These are phyloP conservation scores for Saccopteryx leptura DNA, from an alignment of 2,113 vertebrate genomes.

Conservation along the genomic window DNA sequence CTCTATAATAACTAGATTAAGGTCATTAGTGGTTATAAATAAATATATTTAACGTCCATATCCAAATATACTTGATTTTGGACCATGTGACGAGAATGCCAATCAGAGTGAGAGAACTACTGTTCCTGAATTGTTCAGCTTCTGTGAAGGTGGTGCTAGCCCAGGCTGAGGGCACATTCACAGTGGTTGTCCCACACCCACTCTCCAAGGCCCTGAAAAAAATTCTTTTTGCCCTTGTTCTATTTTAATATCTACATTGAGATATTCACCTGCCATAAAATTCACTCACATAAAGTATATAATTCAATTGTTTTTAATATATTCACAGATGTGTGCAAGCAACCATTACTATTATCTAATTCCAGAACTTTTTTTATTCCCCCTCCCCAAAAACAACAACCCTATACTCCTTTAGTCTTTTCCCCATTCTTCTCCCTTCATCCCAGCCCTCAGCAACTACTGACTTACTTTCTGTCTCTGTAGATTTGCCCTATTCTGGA, in stretches of 20 bases:
- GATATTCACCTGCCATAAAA: neutral
- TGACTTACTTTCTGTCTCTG: constrained; percentile 14
- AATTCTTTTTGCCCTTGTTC: neutral
- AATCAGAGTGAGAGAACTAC: neutral
- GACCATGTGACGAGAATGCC: neutral
- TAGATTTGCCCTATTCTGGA: neutral
- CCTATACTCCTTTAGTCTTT: neutral
- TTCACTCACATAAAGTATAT: neutral
- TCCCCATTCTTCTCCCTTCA: neutral
- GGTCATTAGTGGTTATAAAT: neutral
- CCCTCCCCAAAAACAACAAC: neutral
- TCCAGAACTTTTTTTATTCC: neutral
- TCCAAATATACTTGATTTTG: neutral
- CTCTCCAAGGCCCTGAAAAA: neutral
- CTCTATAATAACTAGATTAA: neutral
- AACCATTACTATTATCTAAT: neutral
- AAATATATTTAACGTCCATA: neutral
- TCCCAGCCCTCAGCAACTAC: neutral
- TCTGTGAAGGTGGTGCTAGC: neutral
- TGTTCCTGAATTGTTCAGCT: neutral
- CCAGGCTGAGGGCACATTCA: neutral
- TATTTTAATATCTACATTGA: constrained; percentile 9
- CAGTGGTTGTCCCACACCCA: neutral
- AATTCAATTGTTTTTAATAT: neutral
- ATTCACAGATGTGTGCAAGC: neutral